phyloP scores from a whole-genome alignment of 1,140 invertebrate genomes.

The Drosophila prosaltans region DNA sequence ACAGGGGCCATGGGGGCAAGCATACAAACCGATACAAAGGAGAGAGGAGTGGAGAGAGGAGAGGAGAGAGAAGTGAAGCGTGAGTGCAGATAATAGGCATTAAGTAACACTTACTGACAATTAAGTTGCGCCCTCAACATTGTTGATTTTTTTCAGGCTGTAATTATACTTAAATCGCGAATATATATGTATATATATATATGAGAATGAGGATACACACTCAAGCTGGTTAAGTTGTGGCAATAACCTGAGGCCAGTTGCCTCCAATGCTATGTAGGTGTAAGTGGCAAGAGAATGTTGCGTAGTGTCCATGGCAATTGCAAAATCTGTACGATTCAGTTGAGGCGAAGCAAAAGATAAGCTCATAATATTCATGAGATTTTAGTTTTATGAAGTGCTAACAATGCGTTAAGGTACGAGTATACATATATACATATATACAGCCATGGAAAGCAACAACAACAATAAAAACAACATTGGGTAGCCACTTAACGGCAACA shows the following conservation, averaged over 20 bases:
- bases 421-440: neutral
- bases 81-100: constrained; percentile 73
- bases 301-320: constrained; percentile 46
- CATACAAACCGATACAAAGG: neutral
- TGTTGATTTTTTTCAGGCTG: constrained; percentile 79
- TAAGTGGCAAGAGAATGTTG: neutral
- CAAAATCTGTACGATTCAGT: constrained; percentile 51
- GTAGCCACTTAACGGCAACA: constrained; percentile 51
- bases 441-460: constrained; percentile 32
- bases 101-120: constrained; percentile 81
- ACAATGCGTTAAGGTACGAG: constrained; percentile 70
- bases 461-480: constrained; percentile 43
- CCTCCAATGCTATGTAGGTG: neutral
- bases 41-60: neutral
- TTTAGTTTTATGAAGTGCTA: constrained; percentile 76
- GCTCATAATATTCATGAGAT: constrained; percentile 76
- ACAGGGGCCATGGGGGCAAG: constrained; percentile 27
- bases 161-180: constrained; percentile 77
- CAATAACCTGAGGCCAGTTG: constrained; percentile 66
- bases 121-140: constrained; percentile 67
- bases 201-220: constrained; percentile 58
- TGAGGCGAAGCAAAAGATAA: constrained; percentile 46
- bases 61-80: neutral
- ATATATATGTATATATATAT: constrained; percentile 30
- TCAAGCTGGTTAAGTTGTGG: constrained; percentile 37